Evolutionary conservation across 2,797 vertebrate genomes (phyloP).

Genomic region (Notamacropus eugenii): DNA sequence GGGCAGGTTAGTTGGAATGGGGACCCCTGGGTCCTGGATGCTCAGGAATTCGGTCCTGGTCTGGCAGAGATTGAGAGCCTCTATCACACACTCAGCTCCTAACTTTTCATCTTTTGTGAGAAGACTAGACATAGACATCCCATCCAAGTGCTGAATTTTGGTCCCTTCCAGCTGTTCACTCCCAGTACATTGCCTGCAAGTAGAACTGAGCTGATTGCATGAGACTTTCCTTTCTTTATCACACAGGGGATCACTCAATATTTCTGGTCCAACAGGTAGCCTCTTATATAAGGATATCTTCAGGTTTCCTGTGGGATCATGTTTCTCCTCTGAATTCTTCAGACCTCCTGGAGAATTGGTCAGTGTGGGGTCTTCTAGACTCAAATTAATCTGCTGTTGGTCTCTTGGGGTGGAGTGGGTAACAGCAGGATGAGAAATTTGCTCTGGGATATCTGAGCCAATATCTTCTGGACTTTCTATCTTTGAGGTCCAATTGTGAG

Average conservation of each 20-base stretch:
- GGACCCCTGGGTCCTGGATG: background rate
- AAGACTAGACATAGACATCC: background rate
- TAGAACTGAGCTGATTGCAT: background rate
- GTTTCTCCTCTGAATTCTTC: rapidly evolving
- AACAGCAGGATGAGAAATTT: background rate
- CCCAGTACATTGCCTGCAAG: background rate
- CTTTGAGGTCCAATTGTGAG: background rate
- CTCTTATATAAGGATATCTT: background rate
- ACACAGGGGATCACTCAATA: background rate
- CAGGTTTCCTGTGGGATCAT: background rate
- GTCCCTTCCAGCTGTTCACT: background rate
- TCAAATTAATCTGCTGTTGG: background rate
- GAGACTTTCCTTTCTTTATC: background rate
- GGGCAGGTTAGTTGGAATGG: background rate
- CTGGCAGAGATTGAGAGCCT: slow-evolving; percentile 43
- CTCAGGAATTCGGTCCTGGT: background rate
- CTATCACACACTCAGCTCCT: background rate
- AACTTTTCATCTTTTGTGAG: background rate
- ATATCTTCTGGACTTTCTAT: background rate
- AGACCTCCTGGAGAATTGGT: rapidly evolving
- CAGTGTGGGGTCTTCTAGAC: background rate
- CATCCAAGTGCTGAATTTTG: background rate
- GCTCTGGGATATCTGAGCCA: background rate
- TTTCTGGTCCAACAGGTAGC: background rate
- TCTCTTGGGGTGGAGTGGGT: background rate